phyloP scores from a whole-genome alignment of 2,888 invertebrate genomes.

The Hybos culiciformis region DNA sequence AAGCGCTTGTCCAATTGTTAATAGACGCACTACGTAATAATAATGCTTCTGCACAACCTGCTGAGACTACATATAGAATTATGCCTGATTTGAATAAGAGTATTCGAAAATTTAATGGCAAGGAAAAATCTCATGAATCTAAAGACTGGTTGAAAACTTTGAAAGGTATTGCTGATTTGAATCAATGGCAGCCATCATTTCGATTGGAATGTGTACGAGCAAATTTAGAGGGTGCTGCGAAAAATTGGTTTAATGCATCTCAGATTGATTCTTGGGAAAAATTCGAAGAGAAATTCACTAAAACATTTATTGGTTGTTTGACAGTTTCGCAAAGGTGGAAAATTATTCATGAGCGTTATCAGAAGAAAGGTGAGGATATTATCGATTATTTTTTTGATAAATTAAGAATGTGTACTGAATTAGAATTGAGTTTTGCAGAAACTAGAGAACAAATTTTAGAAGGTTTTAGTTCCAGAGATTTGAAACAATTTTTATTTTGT shows the following conservation, averaged over 20 bases:
- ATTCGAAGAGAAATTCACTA: conserved; percentile 3
- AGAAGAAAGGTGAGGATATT: conserved; percentile 3
- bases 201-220: conserved; percentile 9
- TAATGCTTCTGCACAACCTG: too few species aligned
- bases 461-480: conserved; percentile 4
- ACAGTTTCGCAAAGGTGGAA: conserved; percentile 3
- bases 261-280: conserved; percentile 1
- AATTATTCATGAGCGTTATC: conserved; percentile 2
- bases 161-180: conserved; percentile 8
- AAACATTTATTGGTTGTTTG: conserved; percentile 2
- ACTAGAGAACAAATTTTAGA: conserved; percentile 4
- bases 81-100: conserved; percentile 13
- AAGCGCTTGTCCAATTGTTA: too few species aligned
- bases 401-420: conserved; percentile 5
- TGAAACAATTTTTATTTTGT: conserved; percentile 9
- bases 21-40: too few species aligned
- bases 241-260: conserved; percentile 5
- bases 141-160: conserved; percentile 10
- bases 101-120: conserved; percentile 10
- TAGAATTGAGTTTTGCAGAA: conserved; percentile 7
- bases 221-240: conserved; percentile 1
- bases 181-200: conserved; percentile 6
- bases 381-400: conserved; percentile 9
- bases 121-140: conserved; percentile 5
- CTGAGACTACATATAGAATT: too few species aligned